These are phyloP conservation scores for Thymelicus acteon DNA, from an alignment of 2,888 invertebrate species.

Conservation along the genomic window DNA sequence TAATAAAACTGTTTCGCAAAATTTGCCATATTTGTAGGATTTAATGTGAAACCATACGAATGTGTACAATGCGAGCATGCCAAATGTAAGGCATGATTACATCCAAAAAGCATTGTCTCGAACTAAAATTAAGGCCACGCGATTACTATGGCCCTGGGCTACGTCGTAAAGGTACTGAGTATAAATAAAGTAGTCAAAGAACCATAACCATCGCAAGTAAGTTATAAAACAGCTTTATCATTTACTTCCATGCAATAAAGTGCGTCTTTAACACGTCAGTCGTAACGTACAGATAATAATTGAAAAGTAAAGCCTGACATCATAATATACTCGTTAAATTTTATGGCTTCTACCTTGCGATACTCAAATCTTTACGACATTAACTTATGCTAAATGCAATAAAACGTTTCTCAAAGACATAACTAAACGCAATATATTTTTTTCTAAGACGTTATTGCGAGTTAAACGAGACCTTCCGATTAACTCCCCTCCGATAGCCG, in stretches of 20 bases:
- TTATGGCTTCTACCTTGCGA: constrained; percentile 47
- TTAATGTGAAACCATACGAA: too few relatives aligned
- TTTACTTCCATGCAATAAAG: neutral
- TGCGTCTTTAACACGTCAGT: neutral
- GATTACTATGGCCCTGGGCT: neutral
- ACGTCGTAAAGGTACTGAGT: neutral
- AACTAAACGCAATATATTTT: constrained; percentile 27
- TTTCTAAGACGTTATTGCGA: constrained; percentile 38
- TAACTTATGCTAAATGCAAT: constrained; percentile 33
- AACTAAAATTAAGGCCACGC: neutral
- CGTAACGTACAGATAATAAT: constrained; percentile 23
- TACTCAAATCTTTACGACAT: constrained; percentile 49
- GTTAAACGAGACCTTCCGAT: constrained; percentile 43
- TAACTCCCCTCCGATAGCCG: constrained; percentile 54
- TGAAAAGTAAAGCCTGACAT: constrained; percentile 43
- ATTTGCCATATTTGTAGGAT: too few relatives aligned
- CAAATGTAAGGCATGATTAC: constrained; percentile 13
- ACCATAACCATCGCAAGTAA: constrained; percentile 10
- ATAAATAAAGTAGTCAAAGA: constrained; percentile 22
- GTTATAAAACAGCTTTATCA: constrained; percentile 18
- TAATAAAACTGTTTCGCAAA: too few relatives aligned
- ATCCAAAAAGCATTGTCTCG: constrained; percentile 1
- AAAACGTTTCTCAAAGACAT: constrained; percentile 27
- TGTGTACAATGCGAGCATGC: neutral
- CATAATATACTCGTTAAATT: constrained; percentile 57